Evolutionary conservation across 2,113 vertebrate genomes (phyloP), one percentile per base, ranked within the genome.

Genomic region (Melanerpes aurifrons): DNA sequence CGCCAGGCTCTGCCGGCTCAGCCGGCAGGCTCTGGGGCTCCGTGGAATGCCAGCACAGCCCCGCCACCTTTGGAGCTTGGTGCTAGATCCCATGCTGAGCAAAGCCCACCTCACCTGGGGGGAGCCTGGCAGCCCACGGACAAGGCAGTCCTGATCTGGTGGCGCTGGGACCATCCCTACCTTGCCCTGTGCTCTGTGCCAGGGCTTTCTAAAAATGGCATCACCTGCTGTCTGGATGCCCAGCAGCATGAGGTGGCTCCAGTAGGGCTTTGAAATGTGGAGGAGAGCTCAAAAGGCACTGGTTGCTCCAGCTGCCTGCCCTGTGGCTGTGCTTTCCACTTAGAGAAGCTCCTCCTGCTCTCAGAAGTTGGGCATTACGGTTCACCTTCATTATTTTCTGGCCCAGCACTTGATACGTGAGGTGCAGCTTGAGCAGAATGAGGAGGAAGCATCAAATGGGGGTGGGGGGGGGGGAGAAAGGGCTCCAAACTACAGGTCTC

Each of bases 171-270:
- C 26, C 45, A 43, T 37, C 70, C 17, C 59, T 56, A 47, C 57
- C n/a, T 56, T 0, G 5, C 12, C 15, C 11, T 4, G 2, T 0
- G 5, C 43, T 32, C 26, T 4, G 0, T n/a, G 8, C 28, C 1
- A 3, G 13, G 37, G 47, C 37, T 72, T 61, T 17, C 50, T 2
- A 1, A 56, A 47, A 79, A 3, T 1, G 0, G 10, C 48, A 35
- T 50, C 1, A 1, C 3, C n/a, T 1, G 35, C 20, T 67, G 32
- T 21, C 19, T 8, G 25, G 18, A 21, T 28, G 32, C 18, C 29
- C 1, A 6, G 24, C 31, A 20, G 56, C 45, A 1, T 0, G 5
- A 31, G 56, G 25, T 1, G 3, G 79, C 58, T 75, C 67, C 1
- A 1, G n/a, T 20, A 6, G 0, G 2, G 28, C 40, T 56, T 74